Percentiles rank a stretch among this genome's conserved stretches.
These are phyloP conservation scores for Sebastes glaucus DNA, from an alignment of 2,797 vertebrate species.

Conservation along the genomic window DNA sequence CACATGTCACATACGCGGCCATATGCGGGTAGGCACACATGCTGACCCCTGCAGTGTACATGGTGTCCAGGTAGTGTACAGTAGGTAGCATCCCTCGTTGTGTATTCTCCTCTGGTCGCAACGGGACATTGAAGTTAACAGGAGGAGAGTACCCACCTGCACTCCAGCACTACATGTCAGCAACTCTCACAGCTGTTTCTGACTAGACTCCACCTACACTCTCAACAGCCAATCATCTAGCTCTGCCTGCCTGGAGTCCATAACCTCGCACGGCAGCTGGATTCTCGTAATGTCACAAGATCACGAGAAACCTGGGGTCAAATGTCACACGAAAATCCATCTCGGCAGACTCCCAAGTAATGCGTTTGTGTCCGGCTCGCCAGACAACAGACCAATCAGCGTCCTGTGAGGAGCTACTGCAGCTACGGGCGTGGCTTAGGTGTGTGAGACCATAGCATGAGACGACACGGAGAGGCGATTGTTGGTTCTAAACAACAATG, in stretches of 20 bases:
- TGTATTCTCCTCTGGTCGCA: constrained; percentile 53
- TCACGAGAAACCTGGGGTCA: no score
- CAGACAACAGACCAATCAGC: no score
- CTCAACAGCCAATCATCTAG: constrained; percentile 1
- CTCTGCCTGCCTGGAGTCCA: background rate
- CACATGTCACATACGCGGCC: constrained; percentile 8
- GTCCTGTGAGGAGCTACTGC: no score
- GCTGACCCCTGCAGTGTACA: constrained; percentile 28
- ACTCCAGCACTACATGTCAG: constrained; percentile 49
- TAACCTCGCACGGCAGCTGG: no score
- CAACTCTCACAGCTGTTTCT: constrained; percentile 36
- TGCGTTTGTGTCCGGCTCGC: no score
- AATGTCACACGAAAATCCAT: no score
- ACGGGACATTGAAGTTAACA: constrained; percentile 68
- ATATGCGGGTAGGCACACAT: background rate
- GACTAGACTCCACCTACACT: constrained; percentile 2
- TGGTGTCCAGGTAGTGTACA: constrained; percentile 7
- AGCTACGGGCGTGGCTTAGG: no score
- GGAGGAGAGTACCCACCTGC: constrained; percentile 60
- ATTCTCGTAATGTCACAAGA: no score
- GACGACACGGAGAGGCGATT: rapidly evolving
- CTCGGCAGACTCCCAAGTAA: no score
- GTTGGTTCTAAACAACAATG: no score
- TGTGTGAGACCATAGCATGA: no score
- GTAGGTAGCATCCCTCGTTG: constrained; percentile 14